These are phyloP conservation scores for Psittacula cyanocephala DNA, from an alignment of 2,113 vertebrate species.

Conservation along the genomic window DNA sequence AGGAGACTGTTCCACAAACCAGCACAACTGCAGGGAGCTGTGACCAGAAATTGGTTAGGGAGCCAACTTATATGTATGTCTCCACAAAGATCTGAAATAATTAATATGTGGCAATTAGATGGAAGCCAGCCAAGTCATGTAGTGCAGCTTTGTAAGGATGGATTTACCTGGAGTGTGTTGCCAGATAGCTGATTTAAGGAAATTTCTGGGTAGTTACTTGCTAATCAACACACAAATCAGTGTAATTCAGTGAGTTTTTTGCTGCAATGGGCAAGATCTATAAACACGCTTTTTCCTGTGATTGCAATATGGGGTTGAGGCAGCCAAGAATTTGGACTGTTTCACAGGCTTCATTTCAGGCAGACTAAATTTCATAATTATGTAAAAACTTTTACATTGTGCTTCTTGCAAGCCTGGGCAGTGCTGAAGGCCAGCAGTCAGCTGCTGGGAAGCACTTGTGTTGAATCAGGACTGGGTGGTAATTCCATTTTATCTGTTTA, in stretches of 20 bases:
- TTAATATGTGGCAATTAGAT: background rate
- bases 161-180: background rate
- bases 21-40: background rate
- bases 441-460: background rate
- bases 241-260: background rate
- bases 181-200: background rate
- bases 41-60: background rate
- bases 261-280: background rate
- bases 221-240: background rate
- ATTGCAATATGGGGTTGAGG: background rate
- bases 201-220: background rate
- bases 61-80: background rate
- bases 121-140: background rate
- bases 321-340: background rate
- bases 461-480: background rate
- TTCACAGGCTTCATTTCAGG: background rate
- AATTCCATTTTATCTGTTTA: background rate
- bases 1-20: background rate
- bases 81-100: background rate
- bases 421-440: background rate
- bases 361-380: background rate
- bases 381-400: rapidly evolving
- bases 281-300: background rate
- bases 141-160: background rate
- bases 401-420: background rate